These are phyloP conservation scores for Andrena bicolor DNA, from an alignment of 2,888 invertebrate species.

Conservation along the genomic window DNA sequence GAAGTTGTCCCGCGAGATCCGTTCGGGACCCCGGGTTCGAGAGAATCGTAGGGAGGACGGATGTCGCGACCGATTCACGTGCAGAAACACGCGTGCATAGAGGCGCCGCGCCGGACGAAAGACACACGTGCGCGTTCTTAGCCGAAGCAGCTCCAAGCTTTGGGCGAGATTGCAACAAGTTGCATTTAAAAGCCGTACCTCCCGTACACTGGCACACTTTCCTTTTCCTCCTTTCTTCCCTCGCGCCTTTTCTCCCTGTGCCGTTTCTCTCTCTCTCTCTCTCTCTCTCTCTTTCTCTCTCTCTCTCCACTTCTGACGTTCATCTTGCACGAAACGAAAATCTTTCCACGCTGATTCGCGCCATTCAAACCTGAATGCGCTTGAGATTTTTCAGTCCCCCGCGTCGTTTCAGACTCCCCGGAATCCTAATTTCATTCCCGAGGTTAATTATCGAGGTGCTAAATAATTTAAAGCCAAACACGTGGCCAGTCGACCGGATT, in stretches of 20 bases:
- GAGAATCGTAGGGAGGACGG: not conserved
- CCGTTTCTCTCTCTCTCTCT: not conserved
- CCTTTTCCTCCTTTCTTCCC: slow-evolving; percentile 40
- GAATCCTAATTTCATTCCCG: slow-evolving; percentile 25
- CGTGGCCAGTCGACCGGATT: not conserved
- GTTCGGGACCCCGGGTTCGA: not conserved
- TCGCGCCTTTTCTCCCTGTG: not conserved
- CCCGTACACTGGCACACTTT: slow-evolving; percentile 54
- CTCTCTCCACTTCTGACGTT: not conserved
- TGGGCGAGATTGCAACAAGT: slow-evolving; percentile 78
- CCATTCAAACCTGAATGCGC: slow-evolving; percentile 10
- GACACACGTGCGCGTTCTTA: slow-evolving; percentile 49
- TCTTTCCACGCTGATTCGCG: slow-evolving; percentile 48
- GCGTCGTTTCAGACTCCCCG: not conserved
- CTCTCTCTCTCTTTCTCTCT: not conserved
- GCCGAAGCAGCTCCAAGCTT: slow-evolving; percentile 53
- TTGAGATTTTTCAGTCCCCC: not conserved
- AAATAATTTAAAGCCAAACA: slow-evolving; percentile 21
- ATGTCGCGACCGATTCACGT: slow-evolving; percentile 3
- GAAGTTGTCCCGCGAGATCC: no score
- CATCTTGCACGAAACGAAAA: slow-evolving; percentile 11
- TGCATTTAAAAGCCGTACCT: slow-evolving; percentile 77
- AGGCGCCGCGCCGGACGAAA: not conserved
- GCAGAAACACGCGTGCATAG: slow-evolving; percentile 19
- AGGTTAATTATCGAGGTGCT: slow-evolving; percentile 41